Conservation (phyloP, 2,888 invertebrate genomes). For the Cordilura impudica region DNA sequence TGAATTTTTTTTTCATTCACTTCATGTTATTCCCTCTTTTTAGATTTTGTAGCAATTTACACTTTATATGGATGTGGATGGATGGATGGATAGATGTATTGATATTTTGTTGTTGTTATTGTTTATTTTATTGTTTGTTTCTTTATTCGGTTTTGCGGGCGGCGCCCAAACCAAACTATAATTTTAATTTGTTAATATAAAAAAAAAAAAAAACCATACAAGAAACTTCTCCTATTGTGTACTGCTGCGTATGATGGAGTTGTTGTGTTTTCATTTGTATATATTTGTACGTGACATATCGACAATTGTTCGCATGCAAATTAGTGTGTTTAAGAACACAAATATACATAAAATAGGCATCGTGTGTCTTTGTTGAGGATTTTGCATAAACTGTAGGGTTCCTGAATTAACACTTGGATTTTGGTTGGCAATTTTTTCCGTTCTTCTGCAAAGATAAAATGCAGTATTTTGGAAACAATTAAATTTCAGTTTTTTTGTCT, state of each 20-base stretch:
- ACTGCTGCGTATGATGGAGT: conserved; percentile 36
- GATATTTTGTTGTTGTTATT: conserved; percentile 4
- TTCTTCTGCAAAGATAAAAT: too few relatives aligned
- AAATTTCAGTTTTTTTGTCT: too few relatives aligned
- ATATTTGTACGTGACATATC: conserved; percentile 65
- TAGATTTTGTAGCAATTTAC: conserved; percentile 59
- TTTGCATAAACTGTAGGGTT: background rate
- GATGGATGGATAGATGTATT: conserved; percentile 6
- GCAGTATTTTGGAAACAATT: too few relatives aligned
- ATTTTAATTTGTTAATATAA: conserved; percentile 52
- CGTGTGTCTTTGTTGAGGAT: background rate
- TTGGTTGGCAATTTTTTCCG: too few relatives aligned
- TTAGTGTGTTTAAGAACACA: conserved; percentile 20
- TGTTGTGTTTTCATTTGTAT: conserved; percentile 41
- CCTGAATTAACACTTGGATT: conserved; percentile 15
- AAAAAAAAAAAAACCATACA: background rate
- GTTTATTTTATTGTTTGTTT: conserved; percentile 3
- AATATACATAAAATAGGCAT: conserved; percentile 1
- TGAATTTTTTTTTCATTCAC: background rate
- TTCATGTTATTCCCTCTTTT: background rate
- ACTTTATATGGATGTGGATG: conserved; percentile 17
- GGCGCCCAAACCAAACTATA: conserved; percentile 60
- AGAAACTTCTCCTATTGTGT: conserved; percentile 15
- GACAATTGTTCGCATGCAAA: conserved; percentile 64
- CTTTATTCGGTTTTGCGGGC: conserved; percentile 32